Conservation (phyloP, 2,888 invertebrate species). For the Callimorpha dominula region DNA sequence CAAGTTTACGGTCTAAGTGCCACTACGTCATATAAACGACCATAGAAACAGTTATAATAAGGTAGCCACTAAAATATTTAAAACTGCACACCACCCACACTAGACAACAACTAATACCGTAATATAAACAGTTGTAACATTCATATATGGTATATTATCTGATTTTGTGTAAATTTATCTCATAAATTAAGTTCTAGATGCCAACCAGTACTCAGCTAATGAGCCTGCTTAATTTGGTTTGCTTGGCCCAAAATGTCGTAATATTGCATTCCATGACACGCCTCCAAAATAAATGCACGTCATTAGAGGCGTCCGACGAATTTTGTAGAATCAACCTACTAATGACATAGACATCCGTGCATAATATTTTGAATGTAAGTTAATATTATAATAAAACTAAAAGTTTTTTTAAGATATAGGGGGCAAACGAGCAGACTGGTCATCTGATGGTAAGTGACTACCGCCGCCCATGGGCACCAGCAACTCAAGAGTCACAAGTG, state of each 20-base stretch:
- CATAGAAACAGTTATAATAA: slow-evolving; percentile 39
- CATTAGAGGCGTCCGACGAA: slow-evolving; percentile 65
- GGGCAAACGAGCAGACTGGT: too few relatives aligned
- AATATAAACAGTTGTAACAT: slow-evolving; percentile 40
- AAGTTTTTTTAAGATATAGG: too few relatives aligned
- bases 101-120: slow-evolving; percentile 30
- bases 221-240: slow-evolving; percentile 61
- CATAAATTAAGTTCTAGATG: slow-evolving; percentile 47
- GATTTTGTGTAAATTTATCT: slow-evolving; percentile 45
- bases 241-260: slow-evolving; percentile 59
- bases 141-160: slow-evolving; percentile 49
- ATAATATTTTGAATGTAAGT: slow-evolving; percentile 45
- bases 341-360: slow-evolving; percentile 55
- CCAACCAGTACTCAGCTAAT: slow-evolving; percentile 54
- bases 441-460: too few relatives aligned
- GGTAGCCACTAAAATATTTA: slow-evolving; percentile 18
- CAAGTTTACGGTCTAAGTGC: slow-evolving; percentile 30
- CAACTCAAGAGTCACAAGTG: too few relatives aligned
- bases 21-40: slow-evolving; percentile 29
- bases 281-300: slow-evolving; percentile 61
- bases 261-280: slow-evolving; percentile 64
- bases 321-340: slow-evolving; percentile 63
- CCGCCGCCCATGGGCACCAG: too few relatives aligned
- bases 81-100: slow-evolving; percentile 30
- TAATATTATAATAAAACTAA: slow-evolving; percentile 18